A percentile compares a stretch with the other conserved stretches of the same genome.
phyloP scores from a whole-genome alignment of 1,140 invertebrate species.

The Aricia agestis region DNA sequence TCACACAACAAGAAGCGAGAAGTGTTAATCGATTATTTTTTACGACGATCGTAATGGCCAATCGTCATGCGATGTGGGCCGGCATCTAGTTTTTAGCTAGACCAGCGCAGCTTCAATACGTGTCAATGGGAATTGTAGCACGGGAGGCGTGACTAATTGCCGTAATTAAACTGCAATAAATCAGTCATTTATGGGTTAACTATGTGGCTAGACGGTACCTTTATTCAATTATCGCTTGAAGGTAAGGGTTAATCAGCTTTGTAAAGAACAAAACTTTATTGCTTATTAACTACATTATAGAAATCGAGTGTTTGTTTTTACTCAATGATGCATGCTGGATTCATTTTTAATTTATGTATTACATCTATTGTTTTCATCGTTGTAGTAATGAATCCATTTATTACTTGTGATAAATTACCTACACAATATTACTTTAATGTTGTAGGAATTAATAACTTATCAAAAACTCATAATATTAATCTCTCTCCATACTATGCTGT shows the following conservation, averaged over 20 bases:
- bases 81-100: slow-evolving; percentile 37
- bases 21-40: slow-evolving; percentile 43
- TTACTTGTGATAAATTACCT: background rate
- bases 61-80: slow-evolving; percentile 38
- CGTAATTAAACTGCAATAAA: slow-evolving; percentile 64
- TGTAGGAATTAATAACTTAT: background rate
- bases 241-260: slow-evolving; percentile 11
- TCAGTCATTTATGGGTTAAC: slow-evolving; percentile 54
- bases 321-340: background rate
- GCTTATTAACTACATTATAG: slow-evolving; percentile 9
- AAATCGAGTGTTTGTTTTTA: slow-evolving; percentile 8
- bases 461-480: background rate
- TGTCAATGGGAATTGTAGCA: slow-evolving; percentile 54
- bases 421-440: background rate
- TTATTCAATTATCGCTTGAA: slow-evolving; percentile 25
- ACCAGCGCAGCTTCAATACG: slow-evolving; percentile 34
- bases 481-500: background rate
- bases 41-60: slow-evolving; percentile 36
- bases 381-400: background rate
- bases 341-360: background rate
- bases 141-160: slow-evolving; percentile 65
- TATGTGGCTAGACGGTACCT: slow-evolving; percentile 33
- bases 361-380: background rate
- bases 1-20: slow-evolving; percentile 29
- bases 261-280: background rate